Evolutionary conservation across 2,113 vertebrate species (phyloP), one percentile per base, ranked within the genome.

Genomic region (Oryzias celebensis): DNA sequence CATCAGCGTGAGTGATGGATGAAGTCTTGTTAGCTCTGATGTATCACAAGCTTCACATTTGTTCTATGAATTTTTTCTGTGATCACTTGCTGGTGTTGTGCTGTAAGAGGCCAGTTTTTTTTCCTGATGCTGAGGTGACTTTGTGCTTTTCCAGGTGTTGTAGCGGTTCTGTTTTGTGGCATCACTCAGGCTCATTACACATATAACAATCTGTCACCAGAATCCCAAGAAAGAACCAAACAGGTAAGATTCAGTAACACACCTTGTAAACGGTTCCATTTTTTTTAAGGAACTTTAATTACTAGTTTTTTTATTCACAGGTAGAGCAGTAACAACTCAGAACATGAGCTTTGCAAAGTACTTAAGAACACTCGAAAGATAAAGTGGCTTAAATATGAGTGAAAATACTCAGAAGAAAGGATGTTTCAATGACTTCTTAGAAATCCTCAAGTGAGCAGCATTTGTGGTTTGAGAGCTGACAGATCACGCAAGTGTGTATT

Each of bases 111-210:
- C 8, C 36, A 36, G 10, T 46, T 4, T 46, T 36, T 18, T 26
- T 22, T 5, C 14, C 6, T 7, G 4, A 47, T 5, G 20, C 7
- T 54, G 26, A 71, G 16, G 20, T n/a, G 20, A 46, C 63, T 13
- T 43, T 24, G 18, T 14, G 24, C 62, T 10, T 45, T 45, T 56
- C 12, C 85, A 98, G 96, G 97, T 62, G 96, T 98, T 2, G 97
- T 99, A 58, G 95, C 96, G 0, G 96, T 99, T 20, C 88, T 99
- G 65, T 98, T 99, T 80, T 99, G 96, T 42, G 97, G 97, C 41
- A 99, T 99, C 64, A 98, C 96, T 4, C 96, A 98, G 75, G 97
- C 96, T 45, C 97, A 99, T 88, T 98, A 98, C 71, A 98, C 97
- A 2, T 97, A 93, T 62, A 99, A 98, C 86, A 99, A 99, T 78